Percentiles rank a stretch among this genome's conserved stretches.
These are phyloP conservation scores for Gambelia wislizenii DNA, from an alignment of 2,797 vertebrate genomes.

Conservation along the genomic window DNA sequence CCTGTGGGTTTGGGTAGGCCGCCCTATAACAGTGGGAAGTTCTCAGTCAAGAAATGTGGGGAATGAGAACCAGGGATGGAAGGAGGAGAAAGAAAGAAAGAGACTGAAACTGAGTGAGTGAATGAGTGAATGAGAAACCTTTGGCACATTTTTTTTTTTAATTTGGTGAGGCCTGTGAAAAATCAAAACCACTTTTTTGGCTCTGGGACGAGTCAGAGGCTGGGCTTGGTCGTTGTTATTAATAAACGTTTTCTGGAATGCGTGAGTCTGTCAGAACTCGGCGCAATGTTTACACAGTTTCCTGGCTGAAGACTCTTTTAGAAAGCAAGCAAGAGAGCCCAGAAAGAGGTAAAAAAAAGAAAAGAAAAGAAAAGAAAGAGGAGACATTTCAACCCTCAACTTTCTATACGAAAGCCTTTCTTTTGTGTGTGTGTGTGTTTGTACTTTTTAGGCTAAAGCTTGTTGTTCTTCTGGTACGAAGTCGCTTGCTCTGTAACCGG, in stretches of 20 bases:
- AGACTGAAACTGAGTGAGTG: background rate
- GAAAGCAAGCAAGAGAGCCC: constrained; percentile 12
- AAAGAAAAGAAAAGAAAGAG: background rate
- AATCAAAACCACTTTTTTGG: background rate
- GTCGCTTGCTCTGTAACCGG: background rate
- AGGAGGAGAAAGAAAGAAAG: background rate
- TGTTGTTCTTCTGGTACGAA: too few relatives aligned
- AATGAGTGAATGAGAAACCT: background rate
- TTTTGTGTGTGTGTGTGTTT: too few relatives aligned
- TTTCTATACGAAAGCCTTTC: background rate
- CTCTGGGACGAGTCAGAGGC: background rate
- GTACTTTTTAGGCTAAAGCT: background rate
- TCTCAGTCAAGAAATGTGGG: too few relatives aligned
- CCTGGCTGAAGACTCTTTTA: background rate
- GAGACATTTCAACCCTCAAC: background rate
- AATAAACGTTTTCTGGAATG: constrained; percentile 35
- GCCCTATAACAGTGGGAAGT: background rate
- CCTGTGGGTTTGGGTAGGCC: background rate
- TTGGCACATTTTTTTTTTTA: background rate
- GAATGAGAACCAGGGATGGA: background rate
- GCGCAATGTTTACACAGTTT: constrained; percentile 27
- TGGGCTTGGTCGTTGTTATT: constrained; percentile 15
- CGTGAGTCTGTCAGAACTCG: background rate
- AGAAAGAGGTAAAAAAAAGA: constrained; percentile 5
- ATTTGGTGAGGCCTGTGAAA: background rate